Conservation (phyloP, 2,888 invertebrate genomes). For the Lepidochitona cinerea region DNA sequence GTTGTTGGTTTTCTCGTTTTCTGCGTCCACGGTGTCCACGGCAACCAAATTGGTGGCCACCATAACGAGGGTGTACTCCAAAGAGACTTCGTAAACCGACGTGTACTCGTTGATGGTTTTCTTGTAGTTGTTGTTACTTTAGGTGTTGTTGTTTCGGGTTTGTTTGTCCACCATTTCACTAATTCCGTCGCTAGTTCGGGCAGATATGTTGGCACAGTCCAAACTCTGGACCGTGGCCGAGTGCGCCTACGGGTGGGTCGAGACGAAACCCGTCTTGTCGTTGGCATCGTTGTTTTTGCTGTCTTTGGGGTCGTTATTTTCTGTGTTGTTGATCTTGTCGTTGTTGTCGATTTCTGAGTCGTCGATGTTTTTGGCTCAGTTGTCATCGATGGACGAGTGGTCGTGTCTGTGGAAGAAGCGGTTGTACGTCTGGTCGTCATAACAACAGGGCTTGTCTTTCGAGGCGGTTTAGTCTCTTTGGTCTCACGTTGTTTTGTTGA, state of each 20-base stretch:
- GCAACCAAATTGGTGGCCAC: conserved; percentile 4
- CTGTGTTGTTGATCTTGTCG: not conserved
- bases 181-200: not conserved
- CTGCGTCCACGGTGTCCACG: not conserved
- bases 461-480: too few species aligned
- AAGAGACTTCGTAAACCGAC: too few species aligned
- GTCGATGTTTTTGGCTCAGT: conserved; percentile 10
- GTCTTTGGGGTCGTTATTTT: conserved; percentile 7
- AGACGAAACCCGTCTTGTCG: conserved; percentile 11
- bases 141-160: not conserved
- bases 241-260: not conserved
- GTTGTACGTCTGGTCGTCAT: too few species aligned
- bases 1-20: not conserved
- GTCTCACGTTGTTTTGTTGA: too few species aligned
- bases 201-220: not conserved
- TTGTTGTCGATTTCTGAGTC: conserved; percentile 9
- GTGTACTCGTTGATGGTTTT: not conserved
- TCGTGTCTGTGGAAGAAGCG: too few species aligned
- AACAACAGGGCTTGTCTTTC: too few species aligned
- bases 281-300: conserved; percentile 15
- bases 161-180: conserved; percentile 3
- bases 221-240: not conserved
- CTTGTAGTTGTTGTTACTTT: not conserved
- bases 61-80: not conserved
- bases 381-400: too few species aligned